Evolutionary conservation across 1,140 invertebrate species (phyloP).

Genomic region (Sipha flava): DNA sequence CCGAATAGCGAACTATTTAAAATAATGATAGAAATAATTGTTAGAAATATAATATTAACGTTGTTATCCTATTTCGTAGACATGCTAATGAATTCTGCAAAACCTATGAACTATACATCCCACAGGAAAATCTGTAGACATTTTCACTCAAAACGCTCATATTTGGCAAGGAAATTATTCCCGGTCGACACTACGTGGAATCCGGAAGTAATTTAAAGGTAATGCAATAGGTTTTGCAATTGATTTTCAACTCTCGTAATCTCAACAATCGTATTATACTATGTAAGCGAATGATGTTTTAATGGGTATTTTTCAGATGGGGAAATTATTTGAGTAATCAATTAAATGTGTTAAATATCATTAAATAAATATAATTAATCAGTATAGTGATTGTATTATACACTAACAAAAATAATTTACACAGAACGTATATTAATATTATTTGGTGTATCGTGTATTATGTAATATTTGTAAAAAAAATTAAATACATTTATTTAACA

Average conservation of each 20-base stretch:
- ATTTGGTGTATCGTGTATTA: too few species aligned
- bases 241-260: constrained; percentile 6
- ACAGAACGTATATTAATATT: too few species aligned
- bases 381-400: neutral
- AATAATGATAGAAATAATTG: too few species aligned
- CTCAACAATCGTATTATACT: neutral
- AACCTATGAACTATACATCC: neutral
- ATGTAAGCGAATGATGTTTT: neutral
- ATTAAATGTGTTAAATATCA: neutral
- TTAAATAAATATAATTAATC: neutral
- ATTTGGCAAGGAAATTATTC: constrained; percentile 24
- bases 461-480: too few species aligned
- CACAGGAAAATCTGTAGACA: neutral
- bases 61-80: neutral
- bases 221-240: neutral
- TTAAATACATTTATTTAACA: too few species aligned
- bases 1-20: neutral
- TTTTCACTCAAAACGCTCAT: neutral
- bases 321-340: neutral
- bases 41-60: neutral
- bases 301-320: neutral
- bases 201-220: constrained; percentile 18
- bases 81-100: neutral
- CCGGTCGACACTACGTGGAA: neutral
- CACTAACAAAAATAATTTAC: neutral